Evolutionary conservation across 2,888 invertebrate species (phyloP), one percentile per base, ranked within the genome.

Genomic region (Crioceris asparagi): DNA sequence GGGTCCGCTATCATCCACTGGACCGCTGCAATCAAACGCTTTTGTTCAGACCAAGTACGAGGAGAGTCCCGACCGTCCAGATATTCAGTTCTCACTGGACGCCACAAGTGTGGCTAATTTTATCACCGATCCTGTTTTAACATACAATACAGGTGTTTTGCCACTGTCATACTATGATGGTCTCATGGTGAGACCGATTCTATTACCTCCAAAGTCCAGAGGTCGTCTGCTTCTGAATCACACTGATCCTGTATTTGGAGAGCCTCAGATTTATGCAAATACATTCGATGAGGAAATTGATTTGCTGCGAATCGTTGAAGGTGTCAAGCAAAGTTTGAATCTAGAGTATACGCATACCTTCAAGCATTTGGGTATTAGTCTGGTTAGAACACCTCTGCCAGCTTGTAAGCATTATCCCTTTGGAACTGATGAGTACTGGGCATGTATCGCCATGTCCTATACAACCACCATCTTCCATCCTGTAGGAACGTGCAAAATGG

Each of bases 391-490:
- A 7, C 74, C 74, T 1, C 60, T 78, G n/a, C 70, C 72, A 17
- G 72, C 71, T 18, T 82, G 82, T 56, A 56, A 60, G 4, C 56
- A 62, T 1, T 66, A 69, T 39, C 50, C 60, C 21, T 79, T 78
- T 64, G 78, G 74, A 26, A 68, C 70, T 1, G 72, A 78, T 49
- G 71, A 72, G 4, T 83, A 83, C 57, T 79, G 79, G 68, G 66
- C 64, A 4, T 83, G 83, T 53, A 53, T 79, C 3, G 63, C 72
- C 0, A 73, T 67, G 44, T 70, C 75, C 27, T 80, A 81, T 50
- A 83, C 83, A 0, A 64, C 72, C 1, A 83, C 82, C 1, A 77
- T 83, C 39, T 81, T 66, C 51, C 80, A 82, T 62, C 79, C 77
- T 1, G 74, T 72, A 12, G 77, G 79, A 1, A 79, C 79, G 0